Base-by-base conservation (phyloP, 2,113 vertebrate genomes). In the Dromas ardeola region DNA sequence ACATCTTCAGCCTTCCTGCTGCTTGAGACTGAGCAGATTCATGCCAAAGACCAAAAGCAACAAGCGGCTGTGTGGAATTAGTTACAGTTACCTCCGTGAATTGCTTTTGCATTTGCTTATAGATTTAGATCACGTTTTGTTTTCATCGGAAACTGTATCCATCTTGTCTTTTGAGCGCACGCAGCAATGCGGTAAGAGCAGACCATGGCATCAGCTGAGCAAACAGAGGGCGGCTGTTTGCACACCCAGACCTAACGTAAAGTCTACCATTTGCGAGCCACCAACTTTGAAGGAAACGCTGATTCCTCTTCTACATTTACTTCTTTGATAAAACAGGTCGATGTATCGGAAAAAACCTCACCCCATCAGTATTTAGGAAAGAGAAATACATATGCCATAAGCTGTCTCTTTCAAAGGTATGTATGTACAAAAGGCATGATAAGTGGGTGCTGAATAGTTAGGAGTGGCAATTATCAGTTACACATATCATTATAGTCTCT, bases 181-280 rank as follows among this genome's bases (percentile, higher is more conserved):
- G 8, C 47, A 49, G 10, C 52, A 36, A 21, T 5, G 36, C 67
- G 12, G 58, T 5, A 29, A 23, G 93, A 79, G 92, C 34, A 27
- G 67, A 5, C 25, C 52, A 8, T 45, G 66, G 87, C 96, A 93
- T 96, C 97, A 95, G 96, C 96, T 95, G 97, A 96, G 96, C 97
- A 97, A 97, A 97, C 93, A 95, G 1, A 29, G 29, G 11, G 84
- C 6, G 13, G 40, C 3, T 90, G 95, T 96, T 97, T 96, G 95
- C 89, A 74, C 22, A 40, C 11, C 92, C 93, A 76, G 52, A 67
- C 86, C 62, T 11, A 83, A 59, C 1, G 26, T 11, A 45, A 56
- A 86, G 42, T n/a, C 91, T 38, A 17, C 77, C 8, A 3, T 5
- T 4, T 3, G 13, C 61, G 86, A 85, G 76, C 92, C 86, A 69